Conservation (phyloP, 2,888 invertebrate genomes). For the Lydus trimaculatus region DNA sequence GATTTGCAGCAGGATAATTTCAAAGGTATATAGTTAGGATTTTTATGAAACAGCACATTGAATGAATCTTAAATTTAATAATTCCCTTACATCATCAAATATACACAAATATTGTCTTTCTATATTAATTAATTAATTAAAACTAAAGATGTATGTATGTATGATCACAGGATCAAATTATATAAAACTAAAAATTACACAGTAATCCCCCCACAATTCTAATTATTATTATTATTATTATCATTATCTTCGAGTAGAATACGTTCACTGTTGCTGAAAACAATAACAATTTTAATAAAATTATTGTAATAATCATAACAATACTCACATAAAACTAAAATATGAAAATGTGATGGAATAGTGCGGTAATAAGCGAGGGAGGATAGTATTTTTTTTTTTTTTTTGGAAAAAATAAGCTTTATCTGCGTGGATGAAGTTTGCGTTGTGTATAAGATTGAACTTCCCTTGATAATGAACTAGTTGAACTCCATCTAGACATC, state of each 20-base stretch:
- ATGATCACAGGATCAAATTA: constrained; percentile 3
- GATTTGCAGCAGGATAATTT: no score
- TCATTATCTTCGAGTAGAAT: no score
- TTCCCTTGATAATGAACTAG: constrained; percentile 69
- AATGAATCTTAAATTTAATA: neutral
- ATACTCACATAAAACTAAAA: neutral
- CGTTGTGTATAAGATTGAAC: constrained; percentile 68
- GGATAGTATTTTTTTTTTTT: no score
- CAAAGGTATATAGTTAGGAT: no score
- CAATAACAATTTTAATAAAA: neutral
- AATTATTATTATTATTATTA: neutral
- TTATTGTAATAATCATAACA: neutral
- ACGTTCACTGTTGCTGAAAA: constrained; percentile 3
- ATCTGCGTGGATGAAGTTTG: constrained; percentile 59
- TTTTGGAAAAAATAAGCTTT: constrained; percentile 33
- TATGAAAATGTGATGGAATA: neutral
- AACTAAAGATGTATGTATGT: no score
- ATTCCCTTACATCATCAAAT: neutral
- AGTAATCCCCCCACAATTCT: neutral
- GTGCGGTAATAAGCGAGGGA: neutral
- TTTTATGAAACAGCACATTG: no score
- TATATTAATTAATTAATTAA: neutral
- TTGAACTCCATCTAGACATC: constrained; percentile 71
- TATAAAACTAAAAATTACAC: neutral
- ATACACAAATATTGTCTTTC: neutral